Base-by-base conservation (phyloP, 1,140 invertebrate genomes). In the Achatina immaculata region DNA sequence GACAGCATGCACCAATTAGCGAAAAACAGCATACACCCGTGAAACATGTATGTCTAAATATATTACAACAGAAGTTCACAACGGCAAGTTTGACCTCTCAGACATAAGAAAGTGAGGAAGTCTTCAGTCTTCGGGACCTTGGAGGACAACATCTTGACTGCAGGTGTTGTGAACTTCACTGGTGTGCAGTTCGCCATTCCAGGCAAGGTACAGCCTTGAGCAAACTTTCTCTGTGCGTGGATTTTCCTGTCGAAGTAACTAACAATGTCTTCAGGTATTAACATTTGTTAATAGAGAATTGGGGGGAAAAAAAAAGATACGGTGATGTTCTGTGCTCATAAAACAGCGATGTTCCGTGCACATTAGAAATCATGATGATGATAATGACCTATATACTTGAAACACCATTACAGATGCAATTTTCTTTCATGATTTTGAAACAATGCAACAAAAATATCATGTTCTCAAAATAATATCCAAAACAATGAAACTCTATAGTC, bases 151-250 rank as follows among this genome's bases (percentile, higher is more conserved):
- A 87, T 76, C 77, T 87, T 88, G 6, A 87, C 71, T 38, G 86
- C 85, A 86, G 86, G 90, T 77, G 82, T 88, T 78, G 81, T 93
- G 34, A 81, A 83, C 58, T 94, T 94, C 84, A 94, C 90, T 81
- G 85, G 83, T 93, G 92, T 94, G 79, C 90, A 89, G 34, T 89
- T 88, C 76, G 93, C 88, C 85, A 93, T 93, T 86, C 92, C 92
- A 87, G 93, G 88, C 83, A 92, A 93, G 9, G 89, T 89, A 42
- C 95, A 89, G 36, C 95, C 95, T 91, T 96, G 95, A 65, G 96
- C 96, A 93, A 97, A 97, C 91, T 97, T 97, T 82, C 96, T 93
- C 90, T 97, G 96, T 48, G 96, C 96, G 89, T 96, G 95, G 77
- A 96, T 95, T 82, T 91, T 90, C 76, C 86, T 86, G 84, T 80